Conservation (phyloP, 2,888 invertebrate genomes). For the Xylota segnis region DNA sequence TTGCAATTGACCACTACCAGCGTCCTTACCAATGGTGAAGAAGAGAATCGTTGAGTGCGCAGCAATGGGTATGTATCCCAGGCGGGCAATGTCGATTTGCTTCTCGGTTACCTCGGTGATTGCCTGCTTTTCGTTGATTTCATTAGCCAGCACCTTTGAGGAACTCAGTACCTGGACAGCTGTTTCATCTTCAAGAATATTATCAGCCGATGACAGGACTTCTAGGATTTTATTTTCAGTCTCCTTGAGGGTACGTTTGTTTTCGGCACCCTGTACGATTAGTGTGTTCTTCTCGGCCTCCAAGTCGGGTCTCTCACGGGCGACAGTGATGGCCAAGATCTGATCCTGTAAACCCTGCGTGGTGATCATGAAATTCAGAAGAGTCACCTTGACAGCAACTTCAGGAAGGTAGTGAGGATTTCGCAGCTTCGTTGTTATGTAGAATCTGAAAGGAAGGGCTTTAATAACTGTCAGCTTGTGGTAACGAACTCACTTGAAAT, state of each 20-base stretch:
- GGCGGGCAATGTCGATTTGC: conserved; percentile 93
- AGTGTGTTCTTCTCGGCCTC: conserved; percentile 95
- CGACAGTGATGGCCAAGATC: conserved; percentile 94
- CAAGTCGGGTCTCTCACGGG: conserved; percentile 95
- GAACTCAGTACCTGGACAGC: conserved; percentile 95
- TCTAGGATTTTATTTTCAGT: conserved; percentile 96
- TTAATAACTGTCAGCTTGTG: background rate
- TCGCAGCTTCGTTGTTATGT: conserved; percentile 95
- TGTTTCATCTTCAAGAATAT: conserved; percentile 95
- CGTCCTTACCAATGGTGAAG: conserved; percentile 91
- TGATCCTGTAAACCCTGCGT: conserved; percentile 95
- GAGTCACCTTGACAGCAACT: conserved; percentile 94
- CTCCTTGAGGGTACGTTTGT: conserved; percentile 92
- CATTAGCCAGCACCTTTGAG: conserved; percentile 95
- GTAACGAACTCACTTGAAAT: conserved; percentile 88
- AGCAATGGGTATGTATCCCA: conserved; percentile 96
- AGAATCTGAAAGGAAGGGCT: conserved; percentile 87
- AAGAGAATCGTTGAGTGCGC: conserved; percentile 95
- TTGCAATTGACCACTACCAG: conserved; percentile 26
- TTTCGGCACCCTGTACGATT: conserved; percentile 94
- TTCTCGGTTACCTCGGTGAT: conserved; percentile 95
- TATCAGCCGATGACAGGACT: conserved; percentile 90
- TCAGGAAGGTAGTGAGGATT: conserved; percentile 98
- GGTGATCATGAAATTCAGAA: conserved; percentile 97
- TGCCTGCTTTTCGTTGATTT: conserved; percentile 95